Conservation (phyloP, 2,888 invertebrate genomes). For the Colletes collaris region DNA sequence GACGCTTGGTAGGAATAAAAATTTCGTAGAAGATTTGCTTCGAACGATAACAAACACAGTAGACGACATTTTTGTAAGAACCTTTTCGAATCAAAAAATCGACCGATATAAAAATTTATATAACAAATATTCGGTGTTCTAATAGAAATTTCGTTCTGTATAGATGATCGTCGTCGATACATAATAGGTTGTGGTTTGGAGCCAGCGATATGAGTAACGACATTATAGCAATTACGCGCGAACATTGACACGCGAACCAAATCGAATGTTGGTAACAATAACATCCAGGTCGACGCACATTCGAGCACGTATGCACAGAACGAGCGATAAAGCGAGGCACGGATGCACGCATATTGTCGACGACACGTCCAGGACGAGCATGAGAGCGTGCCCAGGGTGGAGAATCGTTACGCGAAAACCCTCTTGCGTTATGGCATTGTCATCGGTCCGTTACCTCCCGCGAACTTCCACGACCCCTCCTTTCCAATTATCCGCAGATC, state of each 20-base stretch:
- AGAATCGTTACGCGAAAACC: constrained; percentile 65
- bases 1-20: not conserved
- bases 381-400: constrained; percentile 48
- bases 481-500: constrained; percentile 78
- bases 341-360: constrained; percentile 19
- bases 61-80: no score
- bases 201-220: not conserved
- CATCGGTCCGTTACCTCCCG: constrained; percentile 61
- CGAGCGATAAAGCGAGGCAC: constrained; percentile 12
- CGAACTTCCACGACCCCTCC: constrained; percentile 44
- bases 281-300: constrained; percentile 9
- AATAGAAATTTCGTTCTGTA: no score
- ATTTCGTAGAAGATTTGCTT: no score
- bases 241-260: constrained; percentile 18
- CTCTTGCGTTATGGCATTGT: constrained; percentile 72
- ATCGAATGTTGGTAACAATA: constrained; percentile 25
- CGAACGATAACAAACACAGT: no score
- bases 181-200: not conserved
- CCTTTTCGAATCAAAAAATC: no score
- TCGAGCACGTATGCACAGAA: constrained; percentile 7
- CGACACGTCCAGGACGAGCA: constrained; percentile 43
- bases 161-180: not conserved
- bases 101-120: no score
- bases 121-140: no score
- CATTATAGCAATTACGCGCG: constrained; percentile 6